Evolutionary conservation across 2,888 invertebrate species (phyloP), one percentile per base, ranked within the genome.

Genomic region (Acronicta leporina): DNA sequence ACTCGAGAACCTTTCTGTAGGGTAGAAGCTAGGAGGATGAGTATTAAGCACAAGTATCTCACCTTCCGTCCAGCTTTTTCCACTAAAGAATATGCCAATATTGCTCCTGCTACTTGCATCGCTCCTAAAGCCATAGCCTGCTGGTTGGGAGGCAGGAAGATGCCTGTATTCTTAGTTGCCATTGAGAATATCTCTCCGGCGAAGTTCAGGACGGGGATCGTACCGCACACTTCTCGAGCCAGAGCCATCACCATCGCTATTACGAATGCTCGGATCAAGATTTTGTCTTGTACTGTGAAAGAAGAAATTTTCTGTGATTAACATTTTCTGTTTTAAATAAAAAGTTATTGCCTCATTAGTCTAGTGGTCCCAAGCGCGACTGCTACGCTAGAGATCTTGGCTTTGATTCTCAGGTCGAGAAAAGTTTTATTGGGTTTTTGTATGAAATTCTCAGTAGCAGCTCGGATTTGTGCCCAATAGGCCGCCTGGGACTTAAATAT

Each of bases 51-150:
- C 2, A 14, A 9, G 1, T 25, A 25, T 35, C 55, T 55, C 60
- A 92, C 94, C 89, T 92, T 94, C 40, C 94, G 80, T 0, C 94
- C 94, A 49, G 87, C 80, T 54, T 83, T 91, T 54, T 94, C 94
- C 1, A 94, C 89, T 0, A 91, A 59, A 8, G 87, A 84, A 0
- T 91, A 90, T 0, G 89, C 92, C 2, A 92, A 45, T 0, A 82
- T 58, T 0, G 94, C 89, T 0, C 94, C 94, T 0, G 84, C 67
- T 0, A 94, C 91, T 56, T 93, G 94, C 0, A 94, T 90, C 0
- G 81, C 84, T 3, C 94, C 94, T 11, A 94, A 79, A 81, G 91
- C 76, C 89, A 94, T 94, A 0, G 94, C 92, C 52, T 94, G 94
- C 66, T 93, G 91, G 66, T 94, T 94, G 0, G 93, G 88, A 30